These are phyloP conservation scores for Columbina picui DNA, from an alignment of 2,113 vertebrate species.

Conservation along the genomic window DNA sequence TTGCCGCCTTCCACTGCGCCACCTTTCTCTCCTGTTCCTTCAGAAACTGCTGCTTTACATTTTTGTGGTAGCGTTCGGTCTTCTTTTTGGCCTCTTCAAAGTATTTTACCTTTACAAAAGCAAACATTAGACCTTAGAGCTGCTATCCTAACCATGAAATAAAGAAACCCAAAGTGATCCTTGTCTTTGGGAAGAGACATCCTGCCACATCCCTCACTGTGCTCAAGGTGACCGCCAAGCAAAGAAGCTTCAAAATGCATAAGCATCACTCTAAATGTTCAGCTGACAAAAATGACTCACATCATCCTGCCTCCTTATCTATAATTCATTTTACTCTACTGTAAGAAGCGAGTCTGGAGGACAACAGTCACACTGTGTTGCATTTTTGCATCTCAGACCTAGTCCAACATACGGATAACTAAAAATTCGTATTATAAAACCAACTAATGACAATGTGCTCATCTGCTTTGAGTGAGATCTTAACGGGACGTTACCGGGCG, in stretches of 20 bases:
- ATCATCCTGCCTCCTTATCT: neutral
- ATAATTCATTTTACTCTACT: accelerated
- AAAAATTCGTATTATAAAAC: neutral
- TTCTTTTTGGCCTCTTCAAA: conserved; percentile 63
- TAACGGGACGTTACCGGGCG: neutral
- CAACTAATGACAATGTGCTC: accelerated
- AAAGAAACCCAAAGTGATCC: neutral
- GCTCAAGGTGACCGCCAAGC: neutral
- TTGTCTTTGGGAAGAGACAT: neutral
- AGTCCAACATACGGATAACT: neutral
- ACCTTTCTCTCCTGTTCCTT: conserved; percentile 59
- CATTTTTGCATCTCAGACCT: neutral
- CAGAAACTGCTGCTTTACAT: conserved; percentile 65
- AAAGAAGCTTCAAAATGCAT: neutral
- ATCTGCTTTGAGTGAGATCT: too few species aligned
- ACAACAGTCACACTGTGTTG: too few species aligned
- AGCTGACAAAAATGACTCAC: neutral
- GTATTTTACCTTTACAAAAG: conserved; percentile 39
- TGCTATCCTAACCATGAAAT: neutral
- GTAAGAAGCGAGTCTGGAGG: neutral
- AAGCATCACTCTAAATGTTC: neutral
- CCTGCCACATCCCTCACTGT: neutral
- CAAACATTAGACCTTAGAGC: neutral
- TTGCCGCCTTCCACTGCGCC: neutral
- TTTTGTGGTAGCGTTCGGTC: neutral